phyloP scores from a whole-genome alignment of 2,888 invertebrate species.

The Ennomos quercinarius region DNA sequence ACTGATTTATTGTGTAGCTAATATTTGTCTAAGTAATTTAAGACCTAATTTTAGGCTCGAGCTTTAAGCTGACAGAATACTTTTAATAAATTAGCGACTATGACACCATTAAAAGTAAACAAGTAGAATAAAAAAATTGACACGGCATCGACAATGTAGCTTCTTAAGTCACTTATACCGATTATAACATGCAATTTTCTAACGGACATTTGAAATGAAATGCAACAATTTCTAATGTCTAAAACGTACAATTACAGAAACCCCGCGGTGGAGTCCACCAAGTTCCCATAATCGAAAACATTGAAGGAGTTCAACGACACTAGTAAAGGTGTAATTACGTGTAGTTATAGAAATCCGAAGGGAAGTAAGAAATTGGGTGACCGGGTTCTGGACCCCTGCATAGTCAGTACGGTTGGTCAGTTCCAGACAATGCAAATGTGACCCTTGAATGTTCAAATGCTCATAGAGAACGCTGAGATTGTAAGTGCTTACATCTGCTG shows the following conservation, averaged over 20 bases:
- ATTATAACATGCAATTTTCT: constrained; percentile 19
- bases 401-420: constrained; percentile 78
- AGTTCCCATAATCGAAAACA: constrained; percentile 69
- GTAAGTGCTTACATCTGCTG: constrained; percentile 58
- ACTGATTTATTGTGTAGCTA: constrained; percentile 44
- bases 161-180: not conserved
- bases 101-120: no score
- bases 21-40: no score
- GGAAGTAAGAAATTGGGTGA: constrained; percentile 79
- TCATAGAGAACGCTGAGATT: constrained; percentile 59
- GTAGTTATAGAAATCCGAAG: constrained; percentile 59
- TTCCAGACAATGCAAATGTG: constrained; percentile 74
- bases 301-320: constrained; percentile 76
- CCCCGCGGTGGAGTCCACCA: constrained; percentile 76
- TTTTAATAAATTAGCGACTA: no score
- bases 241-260: constrained; percentile 58
- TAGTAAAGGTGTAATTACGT: constrained; percentile 76
- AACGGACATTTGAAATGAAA: constrained; percentile 44
- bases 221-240: constrained; percentile 63
- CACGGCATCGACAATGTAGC: no score
- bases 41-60: no score
- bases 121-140: no score
- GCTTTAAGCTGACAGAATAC: no score
- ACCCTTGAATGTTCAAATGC: constrained; percentile 63
- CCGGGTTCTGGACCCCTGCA: constrained; percentile 75